phyloP scores from a whole-genome alignment of 2,113 vertebrate species.

The Cyprinus carpio region DNA sequence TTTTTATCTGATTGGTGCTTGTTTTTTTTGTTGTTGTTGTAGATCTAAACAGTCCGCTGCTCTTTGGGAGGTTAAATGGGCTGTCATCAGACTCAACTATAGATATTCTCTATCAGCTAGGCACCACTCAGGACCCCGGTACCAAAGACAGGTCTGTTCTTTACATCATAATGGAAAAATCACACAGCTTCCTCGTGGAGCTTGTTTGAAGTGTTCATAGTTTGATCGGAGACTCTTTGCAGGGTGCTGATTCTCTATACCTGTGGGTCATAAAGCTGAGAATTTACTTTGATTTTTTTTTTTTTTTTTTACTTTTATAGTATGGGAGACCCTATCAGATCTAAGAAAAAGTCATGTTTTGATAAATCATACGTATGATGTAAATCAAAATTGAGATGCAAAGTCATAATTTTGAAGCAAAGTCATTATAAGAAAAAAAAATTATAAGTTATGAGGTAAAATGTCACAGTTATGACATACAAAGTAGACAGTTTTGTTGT shows the following conservation, averaged over 20 bases:
- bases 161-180: not conserved
- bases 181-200: not conserved
- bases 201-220: not conserved
- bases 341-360: not conserved
- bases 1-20: conserved; percentile 18
- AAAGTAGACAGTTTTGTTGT: too few relatives aligned
- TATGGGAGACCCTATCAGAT: not conserved
- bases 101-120: conserved; percentile 98
- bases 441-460: too few relatives aligned
- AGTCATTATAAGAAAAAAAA: too few relatives aligned
- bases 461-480: too few relatives aligned
- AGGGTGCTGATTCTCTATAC: not conserved
- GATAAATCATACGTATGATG: too few relatives aligned
- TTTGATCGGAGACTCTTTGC: not conserved
- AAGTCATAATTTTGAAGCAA: too few relatives aligned
- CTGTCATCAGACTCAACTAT: conserved; percentile 98
- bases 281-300: not conserved
- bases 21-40: conserved; percentile 43
- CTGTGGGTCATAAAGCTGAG: not conserved
- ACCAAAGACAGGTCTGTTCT: conserved; percentile 91
- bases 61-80: conserved; percentile 96
- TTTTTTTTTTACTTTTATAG: not conserved
- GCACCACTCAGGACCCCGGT: conserved; percentile 95
- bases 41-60: conserved; percentile 98
- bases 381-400: too few relatives aligned